These are phyloP conservation scores for Platyrinchus mystaceus DNA, from an alignment of 2,797 vertebrate species.

Conservation along the genomic window DNA sequence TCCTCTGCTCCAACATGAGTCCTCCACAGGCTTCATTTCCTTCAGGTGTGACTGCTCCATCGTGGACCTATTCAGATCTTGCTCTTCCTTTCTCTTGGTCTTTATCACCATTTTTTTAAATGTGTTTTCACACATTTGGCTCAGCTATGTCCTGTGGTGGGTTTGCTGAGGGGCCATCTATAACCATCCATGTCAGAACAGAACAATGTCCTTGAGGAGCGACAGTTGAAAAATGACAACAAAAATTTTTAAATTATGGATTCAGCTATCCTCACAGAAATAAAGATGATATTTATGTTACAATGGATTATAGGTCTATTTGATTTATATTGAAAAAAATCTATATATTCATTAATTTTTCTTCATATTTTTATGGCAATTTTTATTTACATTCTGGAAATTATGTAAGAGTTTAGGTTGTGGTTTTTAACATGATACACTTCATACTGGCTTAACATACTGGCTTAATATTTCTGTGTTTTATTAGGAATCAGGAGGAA, in stretches of 20 bases:
- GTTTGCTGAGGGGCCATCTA: not conserved
- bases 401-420: not conserved
- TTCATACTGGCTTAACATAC: not conserved
- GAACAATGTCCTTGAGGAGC: not conserved
- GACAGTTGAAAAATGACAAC: not conserved
- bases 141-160: not conserved
- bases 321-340: not conserved
- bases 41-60: not conserved
- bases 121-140: not conserved
- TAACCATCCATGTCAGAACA: not conserved
- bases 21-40: not conserved
- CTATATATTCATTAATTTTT: not conserved
- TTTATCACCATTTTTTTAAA: not conserved
- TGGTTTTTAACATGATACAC: not conserved
- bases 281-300: not conserved
- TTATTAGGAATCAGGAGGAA: not conserved
- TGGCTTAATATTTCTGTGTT: not conserved
- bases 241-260: not conserved
- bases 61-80: not conserved
- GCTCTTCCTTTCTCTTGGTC: not conserved
- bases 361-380: not conserved
- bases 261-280: not conserved
- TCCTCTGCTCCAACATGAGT: not conserved
- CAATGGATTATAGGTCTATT: not conserved
- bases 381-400: not conserved